Base-by-base conservation (phyloP, 1,140 invertebrate genomes). In the Pentalonia nigronervosa region DNA sequence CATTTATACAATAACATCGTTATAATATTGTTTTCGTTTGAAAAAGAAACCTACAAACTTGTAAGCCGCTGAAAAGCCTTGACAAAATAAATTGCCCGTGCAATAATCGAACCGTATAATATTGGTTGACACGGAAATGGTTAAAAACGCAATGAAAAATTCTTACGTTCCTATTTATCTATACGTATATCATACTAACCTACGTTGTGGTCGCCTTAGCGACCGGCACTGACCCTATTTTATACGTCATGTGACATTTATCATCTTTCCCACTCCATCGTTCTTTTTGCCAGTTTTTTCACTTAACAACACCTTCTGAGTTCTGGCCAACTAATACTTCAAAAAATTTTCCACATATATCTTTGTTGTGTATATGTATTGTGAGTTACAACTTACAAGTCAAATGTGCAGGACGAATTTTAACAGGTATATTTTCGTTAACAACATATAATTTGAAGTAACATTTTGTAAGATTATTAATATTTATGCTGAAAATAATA, bases 61-160 rank as follows among this genome's bases (percentile, higher is more conserved):
- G 50, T 89, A 89, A 89, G 88, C 88, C 50, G 88, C 50, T 89
- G 88, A 89, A 89, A 89, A 89, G 88, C 88, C 50, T 89, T 9
- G 88, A n/a, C 48, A 47, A 56, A 89, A 56, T 89, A 89, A 89
- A 89, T 89, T 50, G 88, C 88, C 88, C 50, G 88, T 89, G 50
- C 50, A 56, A 56, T 89, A 88, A 88, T 88, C 87, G 87, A 88
- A 48, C 47, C 2, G 47, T 53, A 53, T 53, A 89, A 89, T 89
- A 89, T 89, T 56, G 50, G 88, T 89, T 89, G 34, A 56, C 50
- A 53, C 50, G 23, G 11, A 89, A 89, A 89, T 21, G 87, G 7
- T 89, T 89, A 89, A 56, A 53, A 89, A 56, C 48, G 48, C 87
- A 36, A 89, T 50, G 87, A 56, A 53, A 50, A 89, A 56, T 89